phyloP scores from a whole-genome alignment of 1,140 invertebrate species.

The Trichonephila inaurata region DNA sequence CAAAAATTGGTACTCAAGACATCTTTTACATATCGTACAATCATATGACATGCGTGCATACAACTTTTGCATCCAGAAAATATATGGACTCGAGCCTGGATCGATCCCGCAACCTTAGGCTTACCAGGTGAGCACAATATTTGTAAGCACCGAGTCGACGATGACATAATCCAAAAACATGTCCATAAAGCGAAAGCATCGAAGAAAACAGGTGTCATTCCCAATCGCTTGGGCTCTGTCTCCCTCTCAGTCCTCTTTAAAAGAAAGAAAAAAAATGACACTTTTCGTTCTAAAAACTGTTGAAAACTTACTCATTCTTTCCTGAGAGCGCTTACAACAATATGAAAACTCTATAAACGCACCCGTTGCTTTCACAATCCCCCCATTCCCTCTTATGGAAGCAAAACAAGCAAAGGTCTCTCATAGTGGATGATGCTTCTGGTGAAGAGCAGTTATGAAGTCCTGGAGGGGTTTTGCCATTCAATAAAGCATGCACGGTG shows the following conservation, averaged over 20 bases:
- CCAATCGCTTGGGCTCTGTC: background rate
- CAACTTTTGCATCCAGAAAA: too few species aligned
- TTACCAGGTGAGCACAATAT: too few species aligned
- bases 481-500: slow-evolving; percentile 12
- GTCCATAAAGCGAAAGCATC: background rate
- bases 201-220: background rate
- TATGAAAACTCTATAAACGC: background rate
- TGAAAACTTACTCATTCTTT: slow-evolving; percentile 34
- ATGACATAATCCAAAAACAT: background rate
- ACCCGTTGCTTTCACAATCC: background rate
- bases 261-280: background rate
- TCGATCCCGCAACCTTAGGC: too few species aligned
- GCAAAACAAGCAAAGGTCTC: background rate
- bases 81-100: too few species aligned
- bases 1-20: too few species aligned
- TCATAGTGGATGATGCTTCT: background rate
- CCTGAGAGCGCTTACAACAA: background rate
- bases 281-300: slow-evolving; percentile 6
- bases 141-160: background rate
- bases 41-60: too few species aligned
- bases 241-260: background rate
- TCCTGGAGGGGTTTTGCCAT: background rate
- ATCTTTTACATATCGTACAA: too few species aligned
- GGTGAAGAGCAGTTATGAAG: background rate
- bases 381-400: background rate